phyloP scores from a whole-genome alignment of 2,113 vertebrate genomes.

The Microcebus jonahi region DNA sequence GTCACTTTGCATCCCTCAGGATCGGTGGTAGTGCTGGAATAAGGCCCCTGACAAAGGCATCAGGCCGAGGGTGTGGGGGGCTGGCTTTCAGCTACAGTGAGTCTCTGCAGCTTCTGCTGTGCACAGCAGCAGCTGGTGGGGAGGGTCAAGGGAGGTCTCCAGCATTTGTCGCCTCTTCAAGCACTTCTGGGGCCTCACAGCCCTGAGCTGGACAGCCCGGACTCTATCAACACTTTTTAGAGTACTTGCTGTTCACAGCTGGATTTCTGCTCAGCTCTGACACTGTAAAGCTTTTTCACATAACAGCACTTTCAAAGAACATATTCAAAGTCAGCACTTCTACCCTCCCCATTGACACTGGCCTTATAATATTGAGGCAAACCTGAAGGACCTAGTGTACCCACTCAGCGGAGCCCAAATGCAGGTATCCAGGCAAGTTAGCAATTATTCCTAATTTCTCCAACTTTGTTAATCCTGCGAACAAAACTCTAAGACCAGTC shows the following conservation, averaged over 20 bases:
- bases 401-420: neutral
- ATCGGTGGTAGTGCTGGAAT: neutral
- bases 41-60: neutral
- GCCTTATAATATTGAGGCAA: neutral
- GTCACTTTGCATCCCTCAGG: neutral
- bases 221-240: conserved; percentile 64
- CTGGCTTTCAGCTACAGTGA: neutral
- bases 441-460: neutral
- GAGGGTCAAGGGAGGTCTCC: neutral
- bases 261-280: conserved; percentile 52
- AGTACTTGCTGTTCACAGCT: conserved; percentile 44
- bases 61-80: neutral
- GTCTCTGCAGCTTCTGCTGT: neutral
- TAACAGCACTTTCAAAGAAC: conserved; percentile 50
- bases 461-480: neutral
- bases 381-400: neutral
- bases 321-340: conserved; percentile 34
- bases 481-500: neutral
- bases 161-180: conserved; percentile 59
- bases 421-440: neutral
- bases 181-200: conserved; percentile 54
- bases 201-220: neutral
- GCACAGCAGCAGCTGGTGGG: neutral
- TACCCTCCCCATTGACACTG: neutral
- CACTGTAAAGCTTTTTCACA: conserved; percentile 48